Evolutionary conservation across 2,113 vertebrate genomes (phyloP).

Genomic region (Haplochromis vanheusdeni): DNA sequence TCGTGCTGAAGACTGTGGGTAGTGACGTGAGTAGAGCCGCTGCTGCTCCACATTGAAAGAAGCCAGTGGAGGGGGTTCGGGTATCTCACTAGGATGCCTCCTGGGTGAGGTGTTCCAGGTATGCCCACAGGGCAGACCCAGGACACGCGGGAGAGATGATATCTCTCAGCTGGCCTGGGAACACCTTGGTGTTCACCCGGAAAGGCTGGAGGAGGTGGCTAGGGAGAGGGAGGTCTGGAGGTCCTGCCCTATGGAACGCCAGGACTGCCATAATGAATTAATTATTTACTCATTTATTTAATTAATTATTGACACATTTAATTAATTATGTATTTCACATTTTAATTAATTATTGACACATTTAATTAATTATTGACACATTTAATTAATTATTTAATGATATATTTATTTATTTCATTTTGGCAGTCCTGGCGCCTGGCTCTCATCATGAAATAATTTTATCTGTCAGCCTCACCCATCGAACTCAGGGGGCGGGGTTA

Average conservation of each 20-base stretch:
- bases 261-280: too few relatives aligned
- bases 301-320: too few relatives aligned
- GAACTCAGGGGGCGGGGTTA: too few relatives aligned
- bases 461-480: too few relatives aligned
- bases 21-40: background rate
- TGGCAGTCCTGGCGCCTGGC: too few relatives aligned
- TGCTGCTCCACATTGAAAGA: background rate
- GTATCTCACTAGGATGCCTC: background rate
- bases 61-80: background rate
- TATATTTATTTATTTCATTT: too few relatives aligned
- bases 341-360: too few relatives aligned
- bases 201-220: background rate
- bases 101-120: fast-evolving
- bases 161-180: background rate
- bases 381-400: too few relatives aligned
- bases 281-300: too few relatives aligned
- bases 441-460: too few relatives aligned
- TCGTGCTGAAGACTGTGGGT: background rate
- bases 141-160: background rate
- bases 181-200: background rate
- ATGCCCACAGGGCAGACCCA: background rate
- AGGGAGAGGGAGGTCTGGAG: background rate
- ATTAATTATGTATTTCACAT: too few relatives aligned
- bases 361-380: too few relatives aligned
- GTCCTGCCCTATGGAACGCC: background rate